Evolutionary conservation across 2,113 vertebrate genomes (phyloP).

Genomic region (Rhineura floridana): DNA sequence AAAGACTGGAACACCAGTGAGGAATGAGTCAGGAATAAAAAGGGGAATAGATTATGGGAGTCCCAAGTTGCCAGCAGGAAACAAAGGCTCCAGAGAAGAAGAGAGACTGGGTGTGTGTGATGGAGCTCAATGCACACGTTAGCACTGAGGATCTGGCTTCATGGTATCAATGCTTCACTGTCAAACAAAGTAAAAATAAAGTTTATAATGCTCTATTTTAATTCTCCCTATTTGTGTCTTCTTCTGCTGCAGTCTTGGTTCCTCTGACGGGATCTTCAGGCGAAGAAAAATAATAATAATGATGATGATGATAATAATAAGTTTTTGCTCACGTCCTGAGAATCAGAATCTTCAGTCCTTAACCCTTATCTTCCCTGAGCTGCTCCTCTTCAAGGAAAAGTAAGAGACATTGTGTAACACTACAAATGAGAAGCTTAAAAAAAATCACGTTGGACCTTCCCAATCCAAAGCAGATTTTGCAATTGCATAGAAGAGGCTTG

Average conservation of each 20-base stretch:
- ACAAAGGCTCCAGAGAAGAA: neutral
- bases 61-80: neutral
- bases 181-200: neutral
- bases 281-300: slow-evolving; percentile 59
- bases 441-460: neutral
- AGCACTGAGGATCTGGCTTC: neutral
- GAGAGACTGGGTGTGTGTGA: neutral
- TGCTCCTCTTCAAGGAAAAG: slow-evolving; percentile 26
- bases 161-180: neutral
- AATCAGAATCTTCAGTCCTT: slow-evolving; percentile 30
- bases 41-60: neutral
- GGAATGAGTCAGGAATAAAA: no score
- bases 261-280: slow-evolving; percentile 87
- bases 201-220: neutral
- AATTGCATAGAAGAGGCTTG: slow-evolving; percentile 13
- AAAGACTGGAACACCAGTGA: neutral
- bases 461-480: slow-evolving; percentile 1
- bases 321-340: slow-evolving; percentile 20
- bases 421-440: slow-evolving; percentile 17
- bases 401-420: slow-evolving; percentile 14
- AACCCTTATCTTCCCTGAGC: slow-evolving; percentile 30
- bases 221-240: slow-evolving; percentile 25
- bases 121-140: neutral
- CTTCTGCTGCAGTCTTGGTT: slow-evolving; percentile 88
- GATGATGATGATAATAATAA: slow-evolving; percentile 3